Evolutionary conservation across 2,797 vertebrate genomes (phyloP), one percentile per base, ranked within the genome.

Genomic region (Dendrocincla fuliginosa): DNA sequence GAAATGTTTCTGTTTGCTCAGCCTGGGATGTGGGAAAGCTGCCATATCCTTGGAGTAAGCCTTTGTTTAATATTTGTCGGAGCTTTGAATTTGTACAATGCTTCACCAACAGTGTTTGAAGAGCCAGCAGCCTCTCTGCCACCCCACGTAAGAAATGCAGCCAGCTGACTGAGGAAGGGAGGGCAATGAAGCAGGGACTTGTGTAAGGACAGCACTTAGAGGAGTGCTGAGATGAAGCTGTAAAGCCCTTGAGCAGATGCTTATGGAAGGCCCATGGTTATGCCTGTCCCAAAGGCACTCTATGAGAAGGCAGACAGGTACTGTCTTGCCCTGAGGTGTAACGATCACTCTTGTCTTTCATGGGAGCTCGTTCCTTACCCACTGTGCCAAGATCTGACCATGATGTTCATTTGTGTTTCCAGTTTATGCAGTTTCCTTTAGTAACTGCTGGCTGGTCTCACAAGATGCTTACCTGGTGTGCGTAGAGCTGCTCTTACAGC

Each of bases 71-170:
- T 57, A 27, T 33, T 68, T 69, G 23, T 76, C 68, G 71, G 39
- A 85, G 57, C 71, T 83, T 27, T 53, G 50, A 46, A 33, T 56
- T 44, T 65, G 53, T 42, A 6, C 37, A 15, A 0, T 2, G 57
- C 49, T 61, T 87, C 33, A 33, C 33, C n/a, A 27, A 11, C 10
- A 1, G 41, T 1, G 11, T 47, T 14, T 27, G 49, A 46, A 47
- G 39, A 50, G 50, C 59, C 59, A 60, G 79, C 55, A 17, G 28
- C 49, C 28, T 52, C 18, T 64, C 55, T 69, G 49, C n/a, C 25
- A 2, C 16, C 23, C 76, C 47, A 0, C 8, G 0, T 9, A 7
- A 1, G 3, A 41, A 79, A 28, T 39, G 55, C 55, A 28, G 5
- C 13, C 4, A 3, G 49, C n/a, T 75, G 69, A 11, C 22, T 0